Percentiles rank a stretch among this genome's conserved stretches.
phyloP scores from a whole-genome alignment of 2,888 invertebrate genomes.

The Asteroscopus sphinx region DNA sequence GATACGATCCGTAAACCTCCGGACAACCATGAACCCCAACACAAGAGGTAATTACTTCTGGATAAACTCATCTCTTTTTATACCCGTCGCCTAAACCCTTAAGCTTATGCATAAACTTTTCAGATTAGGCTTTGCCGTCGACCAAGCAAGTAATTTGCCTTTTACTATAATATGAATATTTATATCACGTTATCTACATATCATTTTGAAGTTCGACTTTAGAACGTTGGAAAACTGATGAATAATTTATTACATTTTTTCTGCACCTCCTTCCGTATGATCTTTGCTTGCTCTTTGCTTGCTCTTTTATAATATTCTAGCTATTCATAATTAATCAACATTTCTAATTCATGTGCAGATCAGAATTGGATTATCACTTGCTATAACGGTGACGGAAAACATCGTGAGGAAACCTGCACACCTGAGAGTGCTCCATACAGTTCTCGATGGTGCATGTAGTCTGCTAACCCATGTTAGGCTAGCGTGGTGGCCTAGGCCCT shows the following conservation, averaged over 20 bases:
- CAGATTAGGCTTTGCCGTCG: slow-evolving; percentile 3
- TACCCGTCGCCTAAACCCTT: slow-evolving; percentile 7
- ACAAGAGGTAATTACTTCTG: slow-evolving; percentile 22
- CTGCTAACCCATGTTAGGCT: too few species aligned
- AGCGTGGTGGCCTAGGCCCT: too few species aligned
- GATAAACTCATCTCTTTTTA: slow-evolving; percentile 9
- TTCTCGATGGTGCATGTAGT: too few species aligned
- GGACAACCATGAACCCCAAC: neutral
- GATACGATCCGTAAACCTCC: too few species aligned
- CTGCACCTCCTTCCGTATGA: slow-evolving; percentile 10
- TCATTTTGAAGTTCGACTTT: slow-evolving; percentile 19
- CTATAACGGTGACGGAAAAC: too few species aligned
- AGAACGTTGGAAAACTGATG: slow-evolving; percentile 10
- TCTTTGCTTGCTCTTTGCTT: slow-evolving; percentile 10
- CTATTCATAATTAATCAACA: slow-evolving; percentile 1
- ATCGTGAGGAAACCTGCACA: too few species aligned
- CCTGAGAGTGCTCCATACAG: too few species aligned
- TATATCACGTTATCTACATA: slow-evolving; percentile 14
- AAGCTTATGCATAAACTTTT: slow-evolving; percentile 17
- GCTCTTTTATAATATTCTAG: slow-evolving; percentile 7
- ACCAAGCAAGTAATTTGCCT: slow-evolving; percentile 16
- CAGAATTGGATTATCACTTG: too few species aligned
- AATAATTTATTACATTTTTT: slow-evolving; percentile 26
- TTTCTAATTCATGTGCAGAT: neutral
- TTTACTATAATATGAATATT: slow-evolving; percentile 27